phyloP scores from a whole-genome alignment of 1,140 invertebrate genomes.

The Plodia interpunctella region DNA sequence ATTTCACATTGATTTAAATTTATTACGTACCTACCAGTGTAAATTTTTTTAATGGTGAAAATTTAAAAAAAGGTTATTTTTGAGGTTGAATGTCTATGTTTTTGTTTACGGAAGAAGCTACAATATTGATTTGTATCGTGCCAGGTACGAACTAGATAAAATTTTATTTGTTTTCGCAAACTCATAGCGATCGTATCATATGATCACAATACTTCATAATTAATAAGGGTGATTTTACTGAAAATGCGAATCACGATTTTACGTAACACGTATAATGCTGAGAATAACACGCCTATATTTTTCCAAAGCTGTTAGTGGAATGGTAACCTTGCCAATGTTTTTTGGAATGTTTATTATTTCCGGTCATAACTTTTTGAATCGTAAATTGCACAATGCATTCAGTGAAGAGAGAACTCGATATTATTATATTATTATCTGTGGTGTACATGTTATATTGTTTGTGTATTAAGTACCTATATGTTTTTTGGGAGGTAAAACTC shows the following conservation, averaged over 20 bases:
- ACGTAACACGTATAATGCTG: background rate
- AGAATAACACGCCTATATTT: slow-evolving; percentile 1
- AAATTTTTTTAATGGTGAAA: slow-evolving; percentile 16
- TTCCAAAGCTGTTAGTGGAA: background rate
- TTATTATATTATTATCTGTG: no score
- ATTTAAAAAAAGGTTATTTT: slow-evolving; percentile 21
- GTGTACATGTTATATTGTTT: no score
- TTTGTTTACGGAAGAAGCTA: slow-evolving; percentile 32
- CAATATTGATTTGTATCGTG: slow-evolving; percentile 31
- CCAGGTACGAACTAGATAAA: slow-evolving; percentile 20
- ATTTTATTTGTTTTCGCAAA: background rate
- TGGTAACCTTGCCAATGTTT: background rate
- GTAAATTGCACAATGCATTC: background rate
- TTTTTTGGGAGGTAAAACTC: no score
- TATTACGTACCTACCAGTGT: slow-evolving; percentile 13
- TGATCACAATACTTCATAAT: background rate
- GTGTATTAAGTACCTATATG: no score
- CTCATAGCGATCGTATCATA: background rate
- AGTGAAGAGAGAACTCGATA: background rate
- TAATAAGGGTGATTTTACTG: background rate
- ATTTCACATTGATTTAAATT: slow-evolving; percentile 23
- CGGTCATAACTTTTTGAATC: background rate
- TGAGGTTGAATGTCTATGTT: slow-evolving; percentile 31
- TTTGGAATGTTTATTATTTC: background rate
- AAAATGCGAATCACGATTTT: background rate